Conservation (phyloP, 2,113 vertebrate genomes). For the Zeus faber region DNA sequence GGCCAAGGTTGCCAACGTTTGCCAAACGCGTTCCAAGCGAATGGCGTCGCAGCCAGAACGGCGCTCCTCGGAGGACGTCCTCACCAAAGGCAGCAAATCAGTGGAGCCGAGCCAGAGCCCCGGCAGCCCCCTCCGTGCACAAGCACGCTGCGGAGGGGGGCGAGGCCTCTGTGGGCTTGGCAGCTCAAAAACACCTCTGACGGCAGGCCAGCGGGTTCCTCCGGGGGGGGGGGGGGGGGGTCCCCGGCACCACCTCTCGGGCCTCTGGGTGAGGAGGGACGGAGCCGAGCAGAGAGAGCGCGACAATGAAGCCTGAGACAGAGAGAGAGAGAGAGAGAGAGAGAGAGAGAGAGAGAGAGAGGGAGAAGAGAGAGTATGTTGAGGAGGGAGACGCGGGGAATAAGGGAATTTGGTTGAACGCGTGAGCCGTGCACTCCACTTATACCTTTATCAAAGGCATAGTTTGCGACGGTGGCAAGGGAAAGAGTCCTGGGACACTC, state of each 20-base stretch:
- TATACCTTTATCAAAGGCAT: slow-evolving; percentile 29
- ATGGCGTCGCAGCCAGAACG: slow-evolving; percentile 64
- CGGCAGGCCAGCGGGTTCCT: slow-evolving; percentile 60
- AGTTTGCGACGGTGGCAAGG: slow-evolving; percentile 3
- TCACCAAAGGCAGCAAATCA: slow-evolving; percentile 72
- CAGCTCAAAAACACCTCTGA: slow-evolving; percentile 64
- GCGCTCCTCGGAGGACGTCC: slow-evolving; percentile 60
- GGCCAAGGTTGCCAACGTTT: slow-evolving; percentile 53
- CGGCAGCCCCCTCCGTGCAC: slow-evolving; percentile 45
- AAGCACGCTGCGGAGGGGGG: slow-evolving; percentile 53
- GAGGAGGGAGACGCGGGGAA: not conserved
- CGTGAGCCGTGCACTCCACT: slow-evolving; percentile 9
- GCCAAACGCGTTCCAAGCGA: slow-evolving; percentile 74
- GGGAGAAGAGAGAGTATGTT: slow-evolving; percentile 3
- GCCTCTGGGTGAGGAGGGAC: slow-evolving; percentile 49
- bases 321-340: slow-evolving; percentile 18
- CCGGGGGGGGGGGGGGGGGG: too few relatives aligned
- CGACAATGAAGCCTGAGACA: slow-evolving; percentile 46
- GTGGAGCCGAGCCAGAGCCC: slow-evolving; percentile 56
- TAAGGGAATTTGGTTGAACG: slow-evolving; percentile 19
- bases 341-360: slow-evolving; percentile 6
- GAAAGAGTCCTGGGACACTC: too few relatives aligned
- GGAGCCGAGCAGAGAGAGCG: slow-evolving; percentile 45
- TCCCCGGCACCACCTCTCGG: slow-evolving; percentile 51
- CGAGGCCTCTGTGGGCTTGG: slow-evolving; percentile 62